These are phyloP conservation scores for Amiota minor DNA, from an alignment of 2,888 invertebrate species.

Conservation along the genomic window DNA sequence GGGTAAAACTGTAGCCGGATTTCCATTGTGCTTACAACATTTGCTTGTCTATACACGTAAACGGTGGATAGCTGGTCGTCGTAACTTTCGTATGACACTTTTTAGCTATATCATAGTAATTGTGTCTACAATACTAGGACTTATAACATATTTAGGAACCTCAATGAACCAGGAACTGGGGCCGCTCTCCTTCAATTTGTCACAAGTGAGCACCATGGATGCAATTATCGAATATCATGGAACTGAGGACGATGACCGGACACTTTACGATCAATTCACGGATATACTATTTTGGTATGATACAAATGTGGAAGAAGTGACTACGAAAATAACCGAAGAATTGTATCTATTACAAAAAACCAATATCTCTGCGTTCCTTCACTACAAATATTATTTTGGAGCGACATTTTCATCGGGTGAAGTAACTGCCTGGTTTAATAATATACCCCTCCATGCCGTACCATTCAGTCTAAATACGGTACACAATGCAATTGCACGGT, in stretches of 20 bases:
- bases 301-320: constrained; percentile 31
- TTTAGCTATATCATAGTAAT: constrained; percentile 31
- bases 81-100: constrained; percentile 36
- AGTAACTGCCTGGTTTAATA: constrained; percentile 58
- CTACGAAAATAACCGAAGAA: neutral
- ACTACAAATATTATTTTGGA: constrained; percentile 49
- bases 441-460: constrained; percentile 53
- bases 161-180: constrained; percentile 37
- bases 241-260: neutral
- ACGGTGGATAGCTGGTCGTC: constrained; percentile 32
- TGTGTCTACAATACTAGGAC: constrained; percentile 32
- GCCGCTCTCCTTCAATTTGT: constrained; percentile 49
- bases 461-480: constrained; percentile 54
- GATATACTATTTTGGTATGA: constrained; percentile 57
- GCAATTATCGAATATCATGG: constrained; percentile 47
- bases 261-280: constrained; percentile 41
- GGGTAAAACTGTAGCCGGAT: no score
- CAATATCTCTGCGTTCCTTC: constrained; percentile 38
- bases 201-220: constrained; percentile 37
- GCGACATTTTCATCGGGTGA: constrained; percentile 38
- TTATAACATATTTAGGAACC: constrained; percentile 6
- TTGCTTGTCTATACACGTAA: constrained; percentile 28
- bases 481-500: constrained; percentile 58
- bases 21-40: neutral
- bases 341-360: constrained; percentile 32